A percentile compares a stretch with the other conserved stretches of the same genome.
These are phyloP conservation scores for Pelecanus crispus DNA, from an alignment of 2,113 vertebrate species.

Conservation along the genomic window DNA sequence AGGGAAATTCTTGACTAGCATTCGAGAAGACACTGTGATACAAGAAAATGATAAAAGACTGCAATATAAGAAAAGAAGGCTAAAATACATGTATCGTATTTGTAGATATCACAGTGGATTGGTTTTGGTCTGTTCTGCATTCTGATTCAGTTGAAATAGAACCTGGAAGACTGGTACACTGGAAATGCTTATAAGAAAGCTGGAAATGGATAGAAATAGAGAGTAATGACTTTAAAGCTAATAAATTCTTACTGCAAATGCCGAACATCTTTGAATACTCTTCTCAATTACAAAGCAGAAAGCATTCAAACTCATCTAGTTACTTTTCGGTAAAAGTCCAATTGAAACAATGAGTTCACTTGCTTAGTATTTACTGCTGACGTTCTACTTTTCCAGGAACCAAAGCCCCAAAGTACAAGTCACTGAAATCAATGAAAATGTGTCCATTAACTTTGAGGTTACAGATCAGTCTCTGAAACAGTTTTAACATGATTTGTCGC, in stretches of 20 bases:
- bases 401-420: neutral
- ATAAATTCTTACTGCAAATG: neutral
- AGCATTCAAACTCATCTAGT: neutral
- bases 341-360: neutral
- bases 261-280: neutral
- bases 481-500: neutral
- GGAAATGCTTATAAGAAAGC: neutral
- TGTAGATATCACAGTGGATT: neutral
- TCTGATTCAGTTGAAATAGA: neutral
- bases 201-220: neutral
- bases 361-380: neutral
- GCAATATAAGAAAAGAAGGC: neutral
- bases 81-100: accelerated
- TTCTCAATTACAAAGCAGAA: neutral
- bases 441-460: neutral
- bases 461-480: neutral
- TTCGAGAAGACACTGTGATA: neutral
- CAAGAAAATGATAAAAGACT: neutral
- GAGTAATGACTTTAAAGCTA: neutral
- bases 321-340: neutral
- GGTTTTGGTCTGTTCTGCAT: neutral
- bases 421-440: neutral
- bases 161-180: neutral
- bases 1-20: neutral
- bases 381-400: neutral